A percentile compares a stretch with the other conserved stretches of the same genome.
These are phyloP conservation scores for Ageneiosus marmoratus DNA, from an alignment of 2,113 vertebrate species.

Conservation along the genomic window DNA sequence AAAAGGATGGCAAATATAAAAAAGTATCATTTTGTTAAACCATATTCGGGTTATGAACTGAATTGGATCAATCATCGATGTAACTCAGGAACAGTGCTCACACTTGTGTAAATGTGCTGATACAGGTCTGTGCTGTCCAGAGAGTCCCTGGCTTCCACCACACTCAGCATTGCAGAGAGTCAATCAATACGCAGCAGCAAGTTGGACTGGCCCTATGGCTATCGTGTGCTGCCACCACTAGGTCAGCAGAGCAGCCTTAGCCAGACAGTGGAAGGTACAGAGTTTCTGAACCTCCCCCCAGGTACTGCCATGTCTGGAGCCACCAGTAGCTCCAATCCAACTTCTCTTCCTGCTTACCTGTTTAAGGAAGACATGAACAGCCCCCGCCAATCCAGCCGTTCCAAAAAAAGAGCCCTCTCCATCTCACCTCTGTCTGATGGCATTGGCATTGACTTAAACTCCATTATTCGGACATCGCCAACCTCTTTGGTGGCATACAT, in stretches of 20 bases:
- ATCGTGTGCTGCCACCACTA: slow-evolving; percentile 76
- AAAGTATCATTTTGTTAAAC: background rate
- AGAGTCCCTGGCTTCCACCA: slow-evolving; percentile 83
- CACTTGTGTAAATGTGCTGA: slow-evolving; percentile 51
- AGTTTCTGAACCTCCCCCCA: slow-evolving; percentile 71
- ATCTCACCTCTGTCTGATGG: slow-evolving; percentile 87
- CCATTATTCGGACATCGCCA: slow-evolving; percentile 91
- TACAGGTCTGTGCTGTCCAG: slow-evolving; percentile 82
- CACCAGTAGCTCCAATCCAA: slow-evolving; percentile 71
- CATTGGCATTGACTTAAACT: slow-evolving; percentile 89
- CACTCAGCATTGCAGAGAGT: slow-evolving; percentile 83
- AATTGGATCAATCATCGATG: background rate
- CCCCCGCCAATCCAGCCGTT: slow-evolving; percentile 71
- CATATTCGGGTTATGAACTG: slow-evolving; percentile 7
- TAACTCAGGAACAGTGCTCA: background rate
- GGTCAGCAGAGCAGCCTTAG: slow-evolving; percentile 68
- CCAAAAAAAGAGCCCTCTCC: slow-evolving; percentile 86
- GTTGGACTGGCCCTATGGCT: slow-evolving; percentile 83
- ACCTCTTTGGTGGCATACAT: slow-evolving; percentile 93
- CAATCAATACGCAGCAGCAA: slow-evolving; percentile 80
- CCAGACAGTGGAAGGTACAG: slow-evolving; percentile 73
- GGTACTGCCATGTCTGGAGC: slow-evolving; percentile 73
- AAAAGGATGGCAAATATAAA: background rate
- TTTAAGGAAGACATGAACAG: slow-evolving; percentile 76
- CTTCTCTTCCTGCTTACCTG: slow-evolving; percentile 82